Percentiles rank a stretch among this genome's conserved stretches.
These are phyloP conservation scores for Boulengeromyrus knoepffleri DNA, from an alignment of 2,113 vertebrate genomes.

Conservation along the genomic window DNA sequence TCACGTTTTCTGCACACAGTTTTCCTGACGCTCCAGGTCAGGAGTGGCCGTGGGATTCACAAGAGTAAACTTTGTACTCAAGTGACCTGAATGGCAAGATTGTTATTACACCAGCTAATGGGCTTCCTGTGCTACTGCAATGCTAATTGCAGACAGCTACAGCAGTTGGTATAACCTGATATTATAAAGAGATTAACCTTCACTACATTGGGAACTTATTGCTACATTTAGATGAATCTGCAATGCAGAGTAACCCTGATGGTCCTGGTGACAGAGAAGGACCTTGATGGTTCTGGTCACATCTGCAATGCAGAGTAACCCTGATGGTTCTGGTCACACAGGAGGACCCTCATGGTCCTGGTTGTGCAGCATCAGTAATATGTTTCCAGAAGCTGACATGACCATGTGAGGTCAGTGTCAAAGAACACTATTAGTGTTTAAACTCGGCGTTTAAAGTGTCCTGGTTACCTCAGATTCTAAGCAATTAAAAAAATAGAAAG, in stretches of 20 bases:
- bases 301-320: not conserved
- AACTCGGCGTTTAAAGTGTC: not conserved
- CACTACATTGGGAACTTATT: not conserved
- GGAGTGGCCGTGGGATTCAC: conserved; percentile 18
- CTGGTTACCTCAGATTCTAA: not conserved
- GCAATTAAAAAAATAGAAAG: not conserved
- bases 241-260: not conserved
- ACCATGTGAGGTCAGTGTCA: not conserved
- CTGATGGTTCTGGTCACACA: not conserved
- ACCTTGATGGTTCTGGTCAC: not conserved
- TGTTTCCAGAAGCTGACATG: not conserved
- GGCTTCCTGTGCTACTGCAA: not conserved
- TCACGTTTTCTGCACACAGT: conserved; percentile 42
- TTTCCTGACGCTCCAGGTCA: conserved; percentile 35
- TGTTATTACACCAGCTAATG: not conserved
- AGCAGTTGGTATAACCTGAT: not conserved
- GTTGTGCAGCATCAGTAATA: not conserved
- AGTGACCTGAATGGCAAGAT: not conserved
- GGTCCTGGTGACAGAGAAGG: not conserved
- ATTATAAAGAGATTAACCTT: not conserved
- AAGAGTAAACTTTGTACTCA: not conserved
- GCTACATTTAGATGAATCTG: not conserved
- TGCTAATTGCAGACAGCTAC: not conserved
- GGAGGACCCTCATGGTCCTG: not conserved
- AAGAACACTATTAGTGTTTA: not conserved